Conservation (phyloP, 2,113 vertebrate genomes). For the Microtus richardsoni region DNA sequence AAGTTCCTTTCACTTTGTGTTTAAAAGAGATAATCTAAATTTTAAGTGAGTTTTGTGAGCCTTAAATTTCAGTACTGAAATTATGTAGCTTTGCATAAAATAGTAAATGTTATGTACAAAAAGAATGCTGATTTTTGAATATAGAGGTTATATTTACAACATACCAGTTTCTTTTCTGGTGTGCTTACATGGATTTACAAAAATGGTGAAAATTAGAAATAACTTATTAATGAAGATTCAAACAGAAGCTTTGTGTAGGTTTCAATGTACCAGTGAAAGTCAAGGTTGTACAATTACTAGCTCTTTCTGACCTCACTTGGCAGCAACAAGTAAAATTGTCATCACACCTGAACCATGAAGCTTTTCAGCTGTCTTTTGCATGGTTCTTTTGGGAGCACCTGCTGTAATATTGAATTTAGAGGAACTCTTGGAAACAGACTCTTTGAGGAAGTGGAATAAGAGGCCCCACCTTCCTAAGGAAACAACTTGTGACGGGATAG, state of each 20-base stretch:
- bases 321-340: neutral
- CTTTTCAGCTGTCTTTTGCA: neutral
- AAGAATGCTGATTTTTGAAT: neutral
- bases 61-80: neutral
- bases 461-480: neutral
- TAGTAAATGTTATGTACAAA: neutral
- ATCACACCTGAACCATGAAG: rapidly evolving
- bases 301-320: neutral
- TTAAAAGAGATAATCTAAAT: neutral
- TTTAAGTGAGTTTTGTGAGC: neutral
- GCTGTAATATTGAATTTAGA: neutral
- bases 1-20: neutral
- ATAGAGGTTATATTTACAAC: neutral
- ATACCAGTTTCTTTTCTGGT: neutral
- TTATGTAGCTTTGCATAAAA: neutral
- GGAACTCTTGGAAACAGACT: neutral
- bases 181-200: constrained; percentile 10
- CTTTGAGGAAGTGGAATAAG: neutral
- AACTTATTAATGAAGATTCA: neutral
- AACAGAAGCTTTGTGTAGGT: neutral
- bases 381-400: neutral
- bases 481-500: neutral
- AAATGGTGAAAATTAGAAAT: neutral
- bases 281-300: neutral
- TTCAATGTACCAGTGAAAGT: neutral